phyloP scores from a whole-genome alignment of 2,888 invertebrate species.

The Plebejus argus region DNA sequence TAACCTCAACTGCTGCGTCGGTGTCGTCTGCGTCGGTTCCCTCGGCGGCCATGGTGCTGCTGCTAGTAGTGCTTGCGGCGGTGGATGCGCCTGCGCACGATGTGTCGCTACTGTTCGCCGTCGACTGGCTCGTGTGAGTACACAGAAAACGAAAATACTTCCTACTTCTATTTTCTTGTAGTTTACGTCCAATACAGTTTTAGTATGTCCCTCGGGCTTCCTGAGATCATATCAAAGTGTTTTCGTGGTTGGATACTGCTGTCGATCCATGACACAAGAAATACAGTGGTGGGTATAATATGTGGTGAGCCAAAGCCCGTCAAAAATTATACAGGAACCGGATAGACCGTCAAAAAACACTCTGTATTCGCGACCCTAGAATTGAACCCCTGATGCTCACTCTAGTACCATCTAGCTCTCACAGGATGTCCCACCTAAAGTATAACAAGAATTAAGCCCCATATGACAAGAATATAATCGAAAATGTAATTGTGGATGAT shows the following conservation, averaged over 20 bases:
- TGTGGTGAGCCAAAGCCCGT: no score
- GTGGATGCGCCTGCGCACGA: constrained; percentile 91
- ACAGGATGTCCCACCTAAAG: not conserved
- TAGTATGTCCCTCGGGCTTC: no score
- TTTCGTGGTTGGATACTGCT: no score
- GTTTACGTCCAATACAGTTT: not conserved
- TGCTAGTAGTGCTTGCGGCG: constrained; percentile 90
- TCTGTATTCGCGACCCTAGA: not conserved
- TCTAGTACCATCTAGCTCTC: not conserved
- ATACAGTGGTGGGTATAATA: no score
- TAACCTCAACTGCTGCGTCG: constrained; percentile 93
- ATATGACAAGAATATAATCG: no score
- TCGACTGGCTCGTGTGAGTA: constrained; percentile 93
- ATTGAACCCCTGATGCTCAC: not conserved
- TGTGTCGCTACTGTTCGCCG: constrained; percentile 90
- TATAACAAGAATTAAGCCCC: no score
- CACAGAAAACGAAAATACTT: not conserved
- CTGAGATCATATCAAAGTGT: no score
- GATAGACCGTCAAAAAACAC: no score
- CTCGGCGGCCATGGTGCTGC: constrained; percentile 90
- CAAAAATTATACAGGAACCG: no score
- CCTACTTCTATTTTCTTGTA: not conserved
- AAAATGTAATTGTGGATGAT: no score
- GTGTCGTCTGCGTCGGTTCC: constrained; percentile 94
- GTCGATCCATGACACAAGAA: not conserved